phyloP scores from a whole-genome alignment of 1,140 invertebrate genomes.

The Apocrypta bakeri region DNA sequence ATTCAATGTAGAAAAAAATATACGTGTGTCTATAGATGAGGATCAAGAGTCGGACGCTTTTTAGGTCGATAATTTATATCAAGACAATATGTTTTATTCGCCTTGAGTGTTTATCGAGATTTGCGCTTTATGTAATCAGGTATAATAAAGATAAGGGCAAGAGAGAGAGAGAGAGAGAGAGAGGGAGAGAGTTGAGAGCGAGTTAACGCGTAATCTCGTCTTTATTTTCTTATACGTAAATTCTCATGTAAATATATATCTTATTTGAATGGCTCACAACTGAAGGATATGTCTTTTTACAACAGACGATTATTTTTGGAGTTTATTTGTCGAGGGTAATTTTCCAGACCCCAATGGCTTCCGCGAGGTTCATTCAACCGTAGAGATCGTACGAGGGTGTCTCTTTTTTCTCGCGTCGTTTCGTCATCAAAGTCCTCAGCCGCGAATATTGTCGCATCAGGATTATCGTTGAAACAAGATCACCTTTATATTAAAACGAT shows the following conservation, averaged over 20 bases:
- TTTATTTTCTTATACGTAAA: no score
- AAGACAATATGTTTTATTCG: not conserved
- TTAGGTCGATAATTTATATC: not conserved
- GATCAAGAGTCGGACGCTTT: no score
- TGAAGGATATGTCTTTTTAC: no score
- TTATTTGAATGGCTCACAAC: no score
- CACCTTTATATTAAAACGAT: not conserved
- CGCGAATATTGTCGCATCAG: not conserved
- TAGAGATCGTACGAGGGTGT: not conserved
- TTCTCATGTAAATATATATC: no score
- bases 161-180: no score
- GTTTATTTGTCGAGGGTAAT: not conserved
- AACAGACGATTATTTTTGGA: not conserved
- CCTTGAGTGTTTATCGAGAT: not conserved
- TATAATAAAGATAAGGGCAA: not conserved
- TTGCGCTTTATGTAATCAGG: not conserved
- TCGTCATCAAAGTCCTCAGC: not conserved
- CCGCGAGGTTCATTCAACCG: not conserved
- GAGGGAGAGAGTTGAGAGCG: no score
- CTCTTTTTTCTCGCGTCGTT: not conserved
- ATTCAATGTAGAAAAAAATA: no score
- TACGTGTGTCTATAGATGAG: no score
- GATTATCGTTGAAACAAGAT: not conserved
- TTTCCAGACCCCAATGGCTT: not conserved
- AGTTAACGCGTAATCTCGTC: no score